These are phyloP conservation scores for Zele albiditarsus DNA, from an alignment of 2,888 invertebrate species.

Conservation along the genomic window DNA sequence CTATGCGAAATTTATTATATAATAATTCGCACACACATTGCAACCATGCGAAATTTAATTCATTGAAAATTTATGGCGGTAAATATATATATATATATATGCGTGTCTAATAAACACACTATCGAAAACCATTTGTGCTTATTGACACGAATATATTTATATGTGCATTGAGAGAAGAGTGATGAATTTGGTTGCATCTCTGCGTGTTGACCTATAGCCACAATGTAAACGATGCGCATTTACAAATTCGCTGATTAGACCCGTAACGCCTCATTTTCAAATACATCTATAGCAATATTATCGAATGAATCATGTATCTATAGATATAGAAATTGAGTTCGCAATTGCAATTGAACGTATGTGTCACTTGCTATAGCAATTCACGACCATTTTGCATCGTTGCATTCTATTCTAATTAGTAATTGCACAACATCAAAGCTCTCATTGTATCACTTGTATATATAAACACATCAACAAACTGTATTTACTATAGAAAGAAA, in stretches of 20 bases:
- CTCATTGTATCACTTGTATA: neutral
- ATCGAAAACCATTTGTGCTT: neutral
- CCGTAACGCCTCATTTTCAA: constrained; percentile 33
- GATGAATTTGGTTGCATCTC: constrained; percentile 36
- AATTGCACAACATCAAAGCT: constrained; percentile 32
- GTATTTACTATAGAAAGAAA: neutral
- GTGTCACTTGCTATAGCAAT: constrained; percentile 12
- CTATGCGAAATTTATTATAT: neutral
- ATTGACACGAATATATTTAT: neutral
- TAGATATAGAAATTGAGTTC: constrained; percentile 15
- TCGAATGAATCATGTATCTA: constrained; percentile 20
- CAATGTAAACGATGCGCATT: constrained; percentile 40
- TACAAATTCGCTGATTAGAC: constrained; percentile 43
- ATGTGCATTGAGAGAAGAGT: constrained; percentile 20
- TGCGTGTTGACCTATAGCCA: neutral
- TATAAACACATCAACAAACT: neutral
- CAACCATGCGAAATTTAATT: neutral
- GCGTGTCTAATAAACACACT: neutral
- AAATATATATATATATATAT: neutral
- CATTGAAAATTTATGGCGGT: neutral
- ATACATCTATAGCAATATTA: constrained; percentile 1
- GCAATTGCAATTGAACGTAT: neutral
- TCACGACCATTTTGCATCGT: constrained; percentile 7
- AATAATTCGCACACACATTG: too few relatives aligned
- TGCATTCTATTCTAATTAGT: constrained; percentile 16